phyloP scores from a whole-genome alignment of 2,797 vertebrate genomes.

The Saxicola maurus region DNA sequence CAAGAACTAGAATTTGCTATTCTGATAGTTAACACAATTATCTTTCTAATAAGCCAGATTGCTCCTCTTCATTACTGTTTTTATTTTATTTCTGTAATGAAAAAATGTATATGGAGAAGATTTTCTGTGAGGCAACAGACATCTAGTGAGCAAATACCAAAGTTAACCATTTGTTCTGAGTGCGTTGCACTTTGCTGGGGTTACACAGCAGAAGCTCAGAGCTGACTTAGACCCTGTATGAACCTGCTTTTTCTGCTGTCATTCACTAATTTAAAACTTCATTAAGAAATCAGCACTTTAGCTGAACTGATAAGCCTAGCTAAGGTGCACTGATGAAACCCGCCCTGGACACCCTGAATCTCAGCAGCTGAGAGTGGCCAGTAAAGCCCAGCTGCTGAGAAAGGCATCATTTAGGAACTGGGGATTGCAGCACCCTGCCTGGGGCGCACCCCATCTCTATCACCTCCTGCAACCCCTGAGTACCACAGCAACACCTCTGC shows the following conservation, averaged over 20 bases:
- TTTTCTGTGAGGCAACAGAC: neutral
- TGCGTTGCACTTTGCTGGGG: neutral
- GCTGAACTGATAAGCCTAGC: neutral
- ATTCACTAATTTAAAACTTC: neutral
- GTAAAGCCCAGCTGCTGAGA: neutral
- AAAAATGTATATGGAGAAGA: neutral
- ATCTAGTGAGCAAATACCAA: neutral
- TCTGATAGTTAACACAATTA: neutral
- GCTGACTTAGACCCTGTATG: neutral
- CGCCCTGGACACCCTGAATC: neutral
- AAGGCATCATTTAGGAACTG: fast-evolving
- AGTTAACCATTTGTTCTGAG: neutral
- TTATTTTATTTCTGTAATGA: neutral
- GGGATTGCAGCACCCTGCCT: neutral
- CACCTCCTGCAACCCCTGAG: fast-evolving
- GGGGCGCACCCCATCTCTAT: fast-evolving
- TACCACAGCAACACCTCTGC: neutral
- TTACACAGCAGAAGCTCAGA: neutral
- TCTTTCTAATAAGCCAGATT: neutral
- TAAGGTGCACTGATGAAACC: neutral
- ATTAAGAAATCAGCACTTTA: neutral
- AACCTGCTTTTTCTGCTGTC: neutral
- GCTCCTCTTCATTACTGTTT: neutral
- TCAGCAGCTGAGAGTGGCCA: neutral
- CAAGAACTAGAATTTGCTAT: neutral